Evolutionary conservation across 2,113 vertebrate genomes (phyloP).

Genomic region (Centropus bengalensis): DNA sequence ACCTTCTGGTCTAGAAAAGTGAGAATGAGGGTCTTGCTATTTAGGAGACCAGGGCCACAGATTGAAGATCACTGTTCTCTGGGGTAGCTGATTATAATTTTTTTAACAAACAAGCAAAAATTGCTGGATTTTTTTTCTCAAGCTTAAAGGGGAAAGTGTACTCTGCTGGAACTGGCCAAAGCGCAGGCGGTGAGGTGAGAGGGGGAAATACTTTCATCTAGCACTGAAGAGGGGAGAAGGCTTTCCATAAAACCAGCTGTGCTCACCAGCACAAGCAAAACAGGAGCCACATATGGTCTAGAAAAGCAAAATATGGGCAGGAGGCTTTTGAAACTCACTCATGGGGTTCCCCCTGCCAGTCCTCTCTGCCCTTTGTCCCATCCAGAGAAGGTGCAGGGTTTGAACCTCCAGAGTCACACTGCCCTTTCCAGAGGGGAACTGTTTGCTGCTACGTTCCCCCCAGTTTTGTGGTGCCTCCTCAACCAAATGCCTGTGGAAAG

Average conservation of each 20-base stretch:
- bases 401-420: accelerated
- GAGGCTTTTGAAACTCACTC: background rate
- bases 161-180: background rate
- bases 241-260: background rate
- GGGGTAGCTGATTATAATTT: background rate
- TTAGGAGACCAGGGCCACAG: background rate
- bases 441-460: background rate
- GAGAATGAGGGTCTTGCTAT: background rate
- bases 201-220: background rate
- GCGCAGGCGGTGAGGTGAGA: background rate
- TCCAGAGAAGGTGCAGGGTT: background rate
- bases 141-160: background rate
- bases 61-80: background rate
- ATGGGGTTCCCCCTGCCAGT: background rate
- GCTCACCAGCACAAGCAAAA: background rate
- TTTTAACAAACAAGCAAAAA: background rate
- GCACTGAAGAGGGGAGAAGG: background rate
- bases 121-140: background rate
- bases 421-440: background rate
- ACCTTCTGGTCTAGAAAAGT: background rate
- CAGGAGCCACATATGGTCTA: background rate
- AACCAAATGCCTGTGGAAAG: background rate
- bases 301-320: background rate
- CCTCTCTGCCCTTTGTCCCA: background rate
- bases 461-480: background rate